Conservation (phyloP, 2,888 invertebrate species). For the Cerastoderma edule region DNA sequence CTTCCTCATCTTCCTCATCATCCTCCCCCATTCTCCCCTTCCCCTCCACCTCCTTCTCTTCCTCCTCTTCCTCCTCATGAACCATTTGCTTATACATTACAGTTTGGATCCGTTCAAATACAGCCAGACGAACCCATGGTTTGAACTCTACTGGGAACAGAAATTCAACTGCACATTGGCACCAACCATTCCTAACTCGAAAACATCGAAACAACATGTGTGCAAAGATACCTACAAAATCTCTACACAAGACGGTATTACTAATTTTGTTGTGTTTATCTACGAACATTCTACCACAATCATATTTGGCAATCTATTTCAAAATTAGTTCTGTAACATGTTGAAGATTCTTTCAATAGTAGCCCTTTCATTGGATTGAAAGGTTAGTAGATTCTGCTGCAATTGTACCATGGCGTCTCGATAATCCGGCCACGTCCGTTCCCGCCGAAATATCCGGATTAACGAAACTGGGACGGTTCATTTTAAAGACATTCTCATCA, state of each 20-base stretch:
- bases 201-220: background rate
- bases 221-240: background rate
- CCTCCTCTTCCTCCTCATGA: too few relatives aligned
- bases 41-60: background rate
- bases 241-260: background rate
- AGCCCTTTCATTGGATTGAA: too few relatives aligned
- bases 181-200: background rate
- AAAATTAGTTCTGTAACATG: too few relatives aligned
- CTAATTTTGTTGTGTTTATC: background rate
- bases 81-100: too few relatives aligned
- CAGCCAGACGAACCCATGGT: slow-evolving; percentile 84
- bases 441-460: too few relatives aligned
- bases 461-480: too few relatives aligned
- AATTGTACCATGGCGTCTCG: too few relatives aligned
- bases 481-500: too few relatives aligned
- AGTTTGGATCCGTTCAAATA: slow-evolving; percentile 39
- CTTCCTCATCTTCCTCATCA: background rate
- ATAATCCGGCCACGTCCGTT: too few relatives aligned
- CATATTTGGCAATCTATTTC: too few relatives aligned
- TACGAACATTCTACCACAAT: background rate
- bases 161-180: slow-evolving; percentile 81
- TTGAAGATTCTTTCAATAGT: too few relatives aligned
- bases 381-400: too few relatives aligned
- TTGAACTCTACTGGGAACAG: slow-evolving; percentile 85
- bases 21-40: background rate